phyloP scores from a whole-genome alignment of 1,140 invertebrate species.

The Pachyrhynchus sulphureomaculatus region DNA sequence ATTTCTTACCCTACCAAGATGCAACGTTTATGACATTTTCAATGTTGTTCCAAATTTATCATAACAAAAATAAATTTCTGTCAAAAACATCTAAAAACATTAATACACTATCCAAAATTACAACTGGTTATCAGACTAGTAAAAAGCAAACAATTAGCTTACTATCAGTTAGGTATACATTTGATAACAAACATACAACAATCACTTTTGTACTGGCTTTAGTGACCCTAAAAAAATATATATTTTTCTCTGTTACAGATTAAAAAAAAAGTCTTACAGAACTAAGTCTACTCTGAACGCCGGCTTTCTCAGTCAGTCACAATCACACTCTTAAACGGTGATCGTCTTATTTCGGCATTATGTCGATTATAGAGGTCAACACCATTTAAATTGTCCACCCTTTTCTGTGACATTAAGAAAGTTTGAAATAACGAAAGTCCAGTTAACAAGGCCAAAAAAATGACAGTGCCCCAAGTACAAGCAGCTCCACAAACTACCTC shows the following conservation, averaged over 20 bases:
- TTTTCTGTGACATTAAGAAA: background rate
- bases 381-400: background rate
- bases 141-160: background rate
- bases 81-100: no score
- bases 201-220: background rate
- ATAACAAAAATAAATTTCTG: no score
- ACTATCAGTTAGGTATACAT: background rate
- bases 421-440: background rate
- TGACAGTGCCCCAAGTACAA: slow-evolving; percentile 10
- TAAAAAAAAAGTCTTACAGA: slow-evolving; percentile 4
- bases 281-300: background rate
- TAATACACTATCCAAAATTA: no score
- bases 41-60: no score
- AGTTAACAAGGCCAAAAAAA: background rate
- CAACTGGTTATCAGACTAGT: background rate
- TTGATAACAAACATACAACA: background rate
- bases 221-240: background rate
- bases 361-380: background rate
- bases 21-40: no score
- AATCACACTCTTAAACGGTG: background rate
- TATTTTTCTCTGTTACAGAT: slow-evolving; percentile 17
- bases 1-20: no score
- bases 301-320: slow-evolving; percentile 11
- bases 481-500: slow-evolving; percentile 55
- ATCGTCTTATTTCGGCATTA: background rate